These are phyloP conservation scores for Troides oblongomaculatus DNA, from an alignment of 2,888 invertebrate species.

Conservation along the genomic window DNA sequence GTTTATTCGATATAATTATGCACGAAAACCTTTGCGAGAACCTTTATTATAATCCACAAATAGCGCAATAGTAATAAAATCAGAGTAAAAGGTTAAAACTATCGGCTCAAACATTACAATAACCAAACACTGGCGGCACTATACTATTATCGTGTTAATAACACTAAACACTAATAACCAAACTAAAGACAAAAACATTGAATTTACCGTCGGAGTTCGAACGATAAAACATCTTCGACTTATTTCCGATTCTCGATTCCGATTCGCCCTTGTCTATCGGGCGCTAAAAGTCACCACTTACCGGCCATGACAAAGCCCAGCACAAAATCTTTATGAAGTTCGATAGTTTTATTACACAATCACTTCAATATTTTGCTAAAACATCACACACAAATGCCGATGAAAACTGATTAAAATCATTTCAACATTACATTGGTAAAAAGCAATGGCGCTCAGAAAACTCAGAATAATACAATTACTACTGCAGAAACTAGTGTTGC, in stretches of 20 bases:
- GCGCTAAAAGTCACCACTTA: constrained; percentile 84
- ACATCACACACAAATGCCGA: constrained; percentile 79
- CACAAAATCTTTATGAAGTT: constrained; percentile 78
- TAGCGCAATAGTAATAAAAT: constrained; percentile 55
- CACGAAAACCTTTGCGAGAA: constrained; percentile 60
- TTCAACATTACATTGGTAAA: constrained; percentile 79
- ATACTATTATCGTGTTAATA: constrained; percentile 67
- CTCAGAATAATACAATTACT: constrained; percentile 76
- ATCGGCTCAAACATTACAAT: constrained; percentile 60
- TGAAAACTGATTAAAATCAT: constrained; percentile 81
- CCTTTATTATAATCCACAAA: constrained; percentile 50
- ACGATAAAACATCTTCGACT: constrained; percentile 81
- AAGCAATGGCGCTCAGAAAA: constrained; percentile 80
- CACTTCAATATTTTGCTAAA: constrained; percentile 76
- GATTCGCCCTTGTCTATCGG: constrained; percentile 80
- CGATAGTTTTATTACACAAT: constrained; percentile 76
- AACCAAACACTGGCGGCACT: constrained; percentile 73
- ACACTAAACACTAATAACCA: constrained; percentile 74
- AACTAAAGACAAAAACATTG: constrained; percentile 78
- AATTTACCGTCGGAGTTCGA: constrained; percentile 81
- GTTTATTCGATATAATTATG: constrained; percentile 34
- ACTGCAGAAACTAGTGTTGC: constrained; percentile 72
- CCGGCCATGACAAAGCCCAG: constrained; percentile 89
- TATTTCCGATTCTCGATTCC: constrained; percentile 78
- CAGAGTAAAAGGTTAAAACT: constrained; percentile 65